Base-by-base conservation (phyloP, 2,888 invertebrate genomes). In the Gymnoscelis rufifasciata region DNA sequence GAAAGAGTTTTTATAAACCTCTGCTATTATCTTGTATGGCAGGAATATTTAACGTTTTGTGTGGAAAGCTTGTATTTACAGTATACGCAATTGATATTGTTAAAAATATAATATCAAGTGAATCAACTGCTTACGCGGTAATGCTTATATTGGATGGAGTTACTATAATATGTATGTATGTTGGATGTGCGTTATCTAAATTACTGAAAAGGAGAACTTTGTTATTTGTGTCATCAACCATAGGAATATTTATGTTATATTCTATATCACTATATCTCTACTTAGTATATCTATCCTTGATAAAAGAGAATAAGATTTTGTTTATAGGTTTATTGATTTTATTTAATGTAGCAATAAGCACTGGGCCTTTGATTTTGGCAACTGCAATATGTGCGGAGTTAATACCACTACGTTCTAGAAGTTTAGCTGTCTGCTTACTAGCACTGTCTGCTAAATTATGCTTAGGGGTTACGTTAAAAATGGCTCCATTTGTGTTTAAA, bases 81-180 rank as follows among this genome's bases (percentile, higher is more conserved):
- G 43, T 72, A 0, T 77, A 71, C 24, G 71, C 68, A 3, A 53
- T 74, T 15, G 76, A 76, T 47, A 66, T 76, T 19, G 54, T 73
- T 13, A 73, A 66, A 38, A 66, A 64, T 38, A 71, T 75, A 10
- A 72, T 70, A 0, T 35, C 46, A 0, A 63, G 50, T 23, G 68
- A 73, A 47, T 40, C 51, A 0, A 60, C 63, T 0, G 74, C 75
- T 0, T 76, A 76, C n/a, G 53, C 46, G 0, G 65, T 59, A 2
- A 73, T 78, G 70, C 45, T 76, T 10, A 64, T 73, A 30, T 52
- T 77, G 35, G 76, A 77, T 35, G 78, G 71, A 1, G 47, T 75
- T 0, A 70, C 75, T 8, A 63, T 78, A 1, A 6, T 60, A 0
- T 62, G 69, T 35, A 68, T 68, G 67, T 72, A 71, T 35, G 8